Base-by-base conservation (phyloP, 2,113 vertebrate genomes). In the Calyptommatus sinebrachiatus region DNA sequence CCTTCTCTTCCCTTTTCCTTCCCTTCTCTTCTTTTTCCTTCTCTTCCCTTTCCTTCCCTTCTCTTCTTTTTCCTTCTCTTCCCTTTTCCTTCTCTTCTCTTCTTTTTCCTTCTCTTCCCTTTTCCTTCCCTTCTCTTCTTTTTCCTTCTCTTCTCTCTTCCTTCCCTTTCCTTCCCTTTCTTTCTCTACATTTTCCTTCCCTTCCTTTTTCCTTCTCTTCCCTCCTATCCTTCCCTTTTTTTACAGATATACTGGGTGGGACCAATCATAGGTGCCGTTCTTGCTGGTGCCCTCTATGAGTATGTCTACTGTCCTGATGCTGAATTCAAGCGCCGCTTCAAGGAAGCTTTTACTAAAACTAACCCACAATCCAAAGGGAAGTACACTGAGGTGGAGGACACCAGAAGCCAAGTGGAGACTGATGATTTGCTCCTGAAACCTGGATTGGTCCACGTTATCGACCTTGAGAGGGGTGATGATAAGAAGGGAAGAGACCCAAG, bases 211-310 rank as follows among this genome's bases (percentile, higher is more conserved):
- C 18, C 53, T 57, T 20, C 53, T 7, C 10, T 57, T 20, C 53
- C 18, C 53, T 20, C 18, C 53, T 20, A 2, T 57, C 18, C 53
- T 57, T 20, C 46, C 78, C 46, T 85, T 74, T 87, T 31, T 86
- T 7, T 84, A 61, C 79, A 98, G 98, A 92, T 99, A 2, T 99
- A 99, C 86, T 99, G 98, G 98, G 92, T 97, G 35, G 98, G 98
- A 63, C 98, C 98, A 9, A 91, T 98, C 53, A 94, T 97, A 12
- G 98, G 98, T 63, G 97, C 91, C 1, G 91, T 97, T 77, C 90
- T 98, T 11, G 97, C 97, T 0, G 97, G 95, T 5, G 93, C 94
- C 41, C 93, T 98, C 28, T 99, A 99, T 1, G 96, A 99, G 73
- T 98, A 97, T 1, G 94, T 99, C 84, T 98, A 96, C 90, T 97